Conservation (phyloP, 1,140 invertebrate species). For the Cydia strobilella region DNA sequence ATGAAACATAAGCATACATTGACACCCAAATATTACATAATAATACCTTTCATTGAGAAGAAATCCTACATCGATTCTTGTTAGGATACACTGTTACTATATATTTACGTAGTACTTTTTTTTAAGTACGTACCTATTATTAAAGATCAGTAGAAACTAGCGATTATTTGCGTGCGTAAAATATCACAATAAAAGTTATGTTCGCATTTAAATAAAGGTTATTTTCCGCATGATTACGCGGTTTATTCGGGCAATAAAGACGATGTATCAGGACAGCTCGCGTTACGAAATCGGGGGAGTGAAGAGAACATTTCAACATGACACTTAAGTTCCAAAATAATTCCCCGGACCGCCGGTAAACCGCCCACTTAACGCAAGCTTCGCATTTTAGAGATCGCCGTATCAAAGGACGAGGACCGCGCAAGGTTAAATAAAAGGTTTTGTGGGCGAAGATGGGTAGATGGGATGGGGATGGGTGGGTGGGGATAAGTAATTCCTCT, state of each 20-base stretch:
- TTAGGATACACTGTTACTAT: too few relatives aligned
- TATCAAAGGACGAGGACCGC: slow-evolving; percentile 30
- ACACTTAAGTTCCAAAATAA: slow-evolving; percentile 70
- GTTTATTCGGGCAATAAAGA: slow-evolving; percentile 36
- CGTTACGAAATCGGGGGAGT: slow-evolving; percentile 53
- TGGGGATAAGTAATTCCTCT: slow-evolving; percentile 4
- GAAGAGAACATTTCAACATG: slow-evolving; percentile 59
- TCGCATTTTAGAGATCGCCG: slow-evolving; percentile 39
- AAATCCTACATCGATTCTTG: too few relatives aligned
- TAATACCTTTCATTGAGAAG: too few relatives aligned
- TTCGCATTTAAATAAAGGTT: not conserved
- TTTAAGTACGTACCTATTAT: too few relatives aligned
- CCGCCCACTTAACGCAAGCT: slow-evolving; percentile 57
- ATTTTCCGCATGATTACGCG: slow-evolving; percentile 16
- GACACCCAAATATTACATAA: not conserved
- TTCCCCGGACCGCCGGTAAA: slow-evolving; percentile 59
- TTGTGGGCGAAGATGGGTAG: slow-evolving; percentile 21
- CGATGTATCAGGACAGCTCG: slow-evolving; percentile 59
- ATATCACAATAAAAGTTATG: not conserved
- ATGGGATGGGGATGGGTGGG: too few relatives aligned
- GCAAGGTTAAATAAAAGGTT: slow-evolving; percentile 28
- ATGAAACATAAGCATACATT: not conserved
- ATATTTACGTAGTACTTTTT: too few relatives aligned
- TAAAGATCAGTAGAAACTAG: too few relatives aligned
- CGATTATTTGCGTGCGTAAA: not conserved